phyloP scores from a whole-genome alignment of 2,797 vertebrate genomes.

The Oreortyx pictus region DNA sequence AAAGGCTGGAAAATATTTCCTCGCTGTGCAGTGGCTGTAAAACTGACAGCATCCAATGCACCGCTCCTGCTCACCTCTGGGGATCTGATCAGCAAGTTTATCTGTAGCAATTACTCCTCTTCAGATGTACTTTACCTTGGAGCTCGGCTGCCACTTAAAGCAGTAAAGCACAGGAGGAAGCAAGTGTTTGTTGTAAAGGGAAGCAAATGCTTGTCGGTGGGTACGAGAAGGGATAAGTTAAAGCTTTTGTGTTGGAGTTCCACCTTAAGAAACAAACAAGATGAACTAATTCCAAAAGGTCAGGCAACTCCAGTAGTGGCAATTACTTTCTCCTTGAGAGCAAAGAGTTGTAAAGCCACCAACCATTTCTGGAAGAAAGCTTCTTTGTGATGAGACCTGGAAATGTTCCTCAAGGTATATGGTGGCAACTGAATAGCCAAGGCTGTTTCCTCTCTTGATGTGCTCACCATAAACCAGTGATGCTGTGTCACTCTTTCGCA shows the following conservation, averaged over 20 bases:
- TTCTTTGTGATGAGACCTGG: not conserved
- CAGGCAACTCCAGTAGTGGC: not conserved
- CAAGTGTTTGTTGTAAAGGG: not conserved
- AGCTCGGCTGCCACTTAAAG: not conserved
- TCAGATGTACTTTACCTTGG: not conserved
- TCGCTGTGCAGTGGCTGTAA: not conserved
- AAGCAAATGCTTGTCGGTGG: not conserved
- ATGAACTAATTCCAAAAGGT: not conserved
- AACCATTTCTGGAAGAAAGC: not conserved
- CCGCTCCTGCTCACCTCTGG: not conserved
- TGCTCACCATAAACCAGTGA: not conserved
- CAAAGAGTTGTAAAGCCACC: not conserved
- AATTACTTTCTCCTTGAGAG: not conserved
- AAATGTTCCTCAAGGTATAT: not conserved
- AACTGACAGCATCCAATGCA: not conserved
- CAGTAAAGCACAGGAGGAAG: not conserved
- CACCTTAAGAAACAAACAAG: not conserved
- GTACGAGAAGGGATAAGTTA: not conserved
- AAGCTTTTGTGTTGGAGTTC: not conserved
- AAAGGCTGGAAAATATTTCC: not conserved
- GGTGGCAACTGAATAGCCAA: not conserved
- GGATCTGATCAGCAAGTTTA: not conserved
- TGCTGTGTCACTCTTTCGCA: not conserved
- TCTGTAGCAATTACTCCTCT: not conserved
- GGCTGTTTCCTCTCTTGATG: not conserved